A percentile compares a stretch with the other conserved stretches of the same genome.
phyloP scores from a whole-genome alignment of 2,113 vertebrate species.

The Picathartes gymnocephalus region DNA sequence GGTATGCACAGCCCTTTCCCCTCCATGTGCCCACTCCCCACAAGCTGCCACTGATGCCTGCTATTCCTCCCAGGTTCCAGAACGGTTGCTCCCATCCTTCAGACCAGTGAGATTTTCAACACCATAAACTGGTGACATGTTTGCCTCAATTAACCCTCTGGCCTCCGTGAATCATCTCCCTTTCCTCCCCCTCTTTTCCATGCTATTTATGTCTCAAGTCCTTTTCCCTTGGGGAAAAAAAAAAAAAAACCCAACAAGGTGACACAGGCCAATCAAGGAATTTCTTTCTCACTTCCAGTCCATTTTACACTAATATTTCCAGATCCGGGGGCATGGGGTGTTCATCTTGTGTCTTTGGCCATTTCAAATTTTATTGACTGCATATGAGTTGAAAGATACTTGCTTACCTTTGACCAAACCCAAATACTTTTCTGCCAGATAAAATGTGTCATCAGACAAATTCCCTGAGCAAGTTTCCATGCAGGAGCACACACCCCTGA shows the following conservation, averaged over 20 bases:
- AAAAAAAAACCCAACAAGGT: not conserved
- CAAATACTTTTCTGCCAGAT: not conserved
- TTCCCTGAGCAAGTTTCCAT: not conserved
- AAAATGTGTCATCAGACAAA: not conserved
- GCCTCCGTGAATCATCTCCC: not conserved
- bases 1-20: not conserved
- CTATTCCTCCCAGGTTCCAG: not conserved
- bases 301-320: not conserved
- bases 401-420: constrained; percentile 41
- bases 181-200: not conserved
- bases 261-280: not conserved
- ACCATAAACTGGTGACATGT: fast-evolving
- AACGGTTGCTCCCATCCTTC: not conserved
- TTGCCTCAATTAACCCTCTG: not conserved
- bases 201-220: not conserved
- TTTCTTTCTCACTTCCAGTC: not conserved
- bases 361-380: constrained; percentile 10
- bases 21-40: fast-evolving
- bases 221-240: not conserved
- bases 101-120: not conserved
- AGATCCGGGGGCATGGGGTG: not conserved
- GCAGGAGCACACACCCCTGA: not conserved
- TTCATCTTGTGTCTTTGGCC: not conserved
- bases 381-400: not conserved
- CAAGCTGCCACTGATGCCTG: not conserved